Evolutionary conservation across 2,113 vertebrate genomes (phyloP), one percentile per base, ranked within the genome.

Genomic region (Salvelinus namaycush): DNA sequence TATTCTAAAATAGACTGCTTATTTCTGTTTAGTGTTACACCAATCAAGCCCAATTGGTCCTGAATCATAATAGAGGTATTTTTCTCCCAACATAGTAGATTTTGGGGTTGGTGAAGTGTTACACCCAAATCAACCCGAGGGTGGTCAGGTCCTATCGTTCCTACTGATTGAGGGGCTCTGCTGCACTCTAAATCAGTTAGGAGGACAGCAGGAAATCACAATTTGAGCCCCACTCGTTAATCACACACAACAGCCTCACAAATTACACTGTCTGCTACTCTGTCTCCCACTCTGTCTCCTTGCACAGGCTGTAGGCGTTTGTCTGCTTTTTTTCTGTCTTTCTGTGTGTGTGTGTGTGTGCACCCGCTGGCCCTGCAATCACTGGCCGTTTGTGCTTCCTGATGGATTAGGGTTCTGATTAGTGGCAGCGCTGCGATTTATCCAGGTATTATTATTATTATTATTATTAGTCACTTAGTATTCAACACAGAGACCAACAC

Each of bases 141-240:
- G 39, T 49, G 44, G 76, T 74, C 57, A 75, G 24, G 68, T 77
- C 16, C 51, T 54, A 14, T 54, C 20, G 34, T 51, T 26, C n/a
- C 60, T 64, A 57, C 74, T 83, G 75, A 83, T 80, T 78, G 81
- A 84, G 81, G 80, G 75, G 81, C 79, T 74, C 68, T 51, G 76
- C 73, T 75, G 29, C 44, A 79, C 76, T 81, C 54, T 29, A 78
- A 90, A 87, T 92, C 86, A 85, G 81, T 81, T 72, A 79, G 54
- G 76, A 64, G 72, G 81, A 77, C 78, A 80, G 79, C 79, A 80
- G 84, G 75, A 90, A 83, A 88, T 87, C 81, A 80, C 80, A 81
- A 84, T 87, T 88, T 82, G 71, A 54, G 84, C 83, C 60, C 88
- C 84, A 84, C 89, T 90, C 77, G 26, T 83, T 87, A 91, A 92